Evolutionary conservation across 1,140 invertebrate species (phyloP).

Genomic region (Asbolus verrucosus): DNA sequence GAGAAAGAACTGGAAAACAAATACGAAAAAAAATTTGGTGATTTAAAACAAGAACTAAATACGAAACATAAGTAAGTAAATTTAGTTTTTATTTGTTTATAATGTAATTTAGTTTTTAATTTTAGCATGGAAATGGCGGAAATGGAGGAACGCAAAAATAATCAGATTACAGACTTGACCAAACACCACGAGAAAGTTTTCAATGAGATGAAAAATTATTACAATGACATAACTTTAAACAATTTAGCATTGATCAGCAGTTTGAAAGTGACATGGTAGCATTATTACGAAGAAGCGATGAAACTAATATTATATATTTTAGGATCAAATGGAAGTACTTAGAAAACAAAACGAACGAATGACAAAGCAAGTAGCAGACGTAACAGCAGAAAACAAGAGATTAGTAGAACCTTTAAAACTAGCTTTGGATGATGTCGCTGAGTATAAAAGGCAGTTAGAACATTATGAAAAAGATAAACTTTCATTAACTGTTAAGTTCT

Average conservation of each 20-base stretch:
- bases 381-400: constrained; percentile 78
- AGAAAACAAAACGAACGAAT: constrained; percentile 85
- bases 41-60: constrained; percentile 79
- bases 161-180: constrained; percentile 83
- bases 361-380: constrained; percentile 73
- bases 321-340: constrained; percentile 88
- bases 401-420: constrained; percentile 78
- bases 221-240: constrained; percentile 93
- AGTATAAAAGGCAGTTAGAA: constrained; percentile 78
- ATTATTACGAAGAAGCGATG: constrained; percentile 3
- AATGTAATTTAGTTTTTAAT: neutral
- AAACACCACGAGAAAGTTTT: constrained; percentile 88
- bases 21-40: constrained; percentile 82
- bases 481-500: constrained; percentile 68
- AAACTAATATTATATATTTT: constrained; percentile 36
- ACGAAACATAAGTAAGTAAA: constrained; percentile 72
- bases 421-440: constrained; percentile 74
- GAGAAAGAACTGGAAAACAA: constrained; percentile 83
- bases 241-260: constrained; percentile 87
- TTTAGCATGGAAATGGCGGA: constrained; percentile 81
- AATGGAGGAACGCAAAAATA: constrained; percentile 91
- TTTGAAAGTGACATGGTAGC: constrained; percentile 72
- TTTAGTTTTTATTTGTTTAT: too few species aligned
- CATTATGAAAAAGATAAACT: constrained; percentile 87
- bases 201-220: constrained; percentile 91